Evolutionary conservation across 2,888 invertebrate species (phyloP), one percentile per base, ranked within the genome.

Genomic region (Spodoptera picta): DNA sequence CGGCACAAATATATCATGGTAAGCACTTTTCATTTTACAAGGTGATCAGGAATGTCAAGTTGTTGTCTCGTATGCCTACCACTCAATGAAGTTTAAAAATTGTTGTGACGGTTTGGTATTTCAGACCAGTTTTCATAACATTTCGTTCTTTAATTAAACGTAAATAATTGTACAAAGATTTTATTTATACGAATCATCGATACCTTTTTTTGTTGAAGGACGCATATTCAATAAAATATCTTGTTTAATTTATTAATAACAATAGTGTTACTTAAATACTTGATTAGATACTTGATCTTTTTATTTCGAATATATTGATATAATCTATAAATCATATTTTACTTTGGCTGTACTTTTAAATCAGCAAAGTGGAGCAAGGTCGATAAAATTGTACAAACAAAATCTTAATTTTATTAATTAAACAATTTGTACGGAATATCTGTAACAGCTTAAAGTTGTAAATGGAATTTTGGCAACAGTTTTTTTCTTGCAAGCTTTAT

Each of bases 1-100:
- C 19, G 41, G 31, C 46, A 31, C 46, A 9, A 36, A 36, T 58
- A 19, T 12, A 42, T 54, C 27, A 14, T 45, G 41, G 24, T 2
- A 2, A 36, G 31, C 9, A 43, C 27, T 56, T 69, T 52, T 58
- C 50, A 42, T 42, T 55, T 57, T 11, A 14, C 61, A 72, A 75
- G 65, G 76, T 55, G 48, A 68, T 43, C 71, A 42, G 58, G 44
- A 58, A 2, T 59, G 44, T 60, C 44, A 47, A 14, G 24, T 19
- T 44, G 23, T 55, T 44, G 42, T 53, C 44, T 19, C 31, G 49
- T 41, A 23, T 23, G 42, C 27, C 6, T 36, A 24, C 44, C 47
- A 43, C 5, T 43, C 46, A 52, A 7, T 50, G 27, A 11, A n/a
- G 43, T 51, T 24, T 53, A 45, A 49, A 59, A 23, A 27, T 42